Evolutionary conservation across 2,113 vertebrate genomes (phyloP), one percentile per base, ranked within the genome.

Genomic region (Anas platyrhynchos): DNA sequence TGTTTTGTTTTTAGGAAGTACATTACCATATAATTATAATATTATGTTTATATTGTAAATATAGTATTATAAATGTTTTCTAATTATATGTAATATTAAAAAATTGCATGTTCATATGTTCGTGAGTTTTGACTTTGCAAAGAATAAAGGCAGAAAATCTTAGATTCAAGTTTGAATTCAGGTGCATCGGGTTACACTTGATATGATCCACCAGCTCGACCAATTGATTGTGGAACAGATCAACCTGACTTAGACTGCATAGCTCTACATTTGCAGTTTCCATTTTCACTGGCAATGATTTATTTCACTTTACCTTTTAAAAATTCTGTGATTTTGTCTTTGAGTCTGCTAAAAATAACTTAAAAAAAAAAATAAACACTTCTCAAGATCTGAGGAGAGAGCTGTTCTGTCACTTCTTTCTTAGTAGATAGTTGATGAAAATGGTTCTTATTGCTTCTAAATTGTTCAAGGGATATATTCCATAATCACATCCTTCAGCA

Each of bases 171-270:
- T 80, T 22, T 85, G 29, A 62, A 15, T n/a, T 91, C 26, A 46
- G 7, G 2, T 72, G 16, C 20, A 9, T 61, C 1, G 1, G 4
- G 4, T 78, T 56, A 75, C 46, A 46, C 3, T 62, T 84, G 31
- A 71, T 67, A 16, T 78, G 23, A 18, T 14, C 12, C 27, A 23
- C 11, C 31, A 54, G 8, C 13, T 23, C 31, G 44, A 67, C 27
- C 14, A 41, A n/a, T 2, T 46, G 0, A 31, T 92, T 61, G 22
- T 13, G 68, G 4, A 77, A 8, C 23, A 58, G 31, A 58, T 29
- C 44, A 36, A 0, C 52, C 22, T 59, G n/a, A 41, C 52, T 55
- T 44, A 48, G 20, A n/a, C 10, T 17, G 31, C 0, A 0, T 50
- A 17, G 9, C 9, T 6, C 31, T 87, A 14, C 31, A n/a, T 73